phyloP scores from a whole-genome alignment of 2,113 vertebrate species.

The Hyperopisus bebe region DNA sequence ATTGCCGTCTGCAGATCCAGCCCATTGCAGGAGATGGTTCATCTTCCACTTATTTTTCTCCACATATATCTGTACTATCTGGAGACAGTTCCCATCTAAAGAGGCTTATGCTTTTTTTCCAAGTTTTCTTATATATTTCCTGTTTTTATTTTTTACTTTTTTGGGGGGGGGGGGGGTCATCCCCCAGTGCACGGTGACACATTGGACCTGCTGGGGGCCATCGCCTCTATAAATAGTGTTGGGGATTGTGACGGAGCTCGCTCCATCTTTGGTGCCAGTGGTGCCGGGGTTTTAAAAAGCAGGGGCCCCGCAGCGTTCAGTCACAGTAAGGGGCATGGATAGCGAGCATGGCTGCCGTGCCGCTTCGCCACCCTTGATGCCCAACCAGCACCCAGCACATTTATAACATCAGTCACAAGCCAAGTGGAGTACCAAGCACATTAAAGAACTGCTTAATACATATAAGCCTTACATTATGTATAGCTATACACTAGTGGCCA shows the following conservation, averaged over 20 bases:
- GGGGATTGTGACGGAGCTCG: neutral
- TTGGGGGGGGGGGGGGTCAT: neutral
- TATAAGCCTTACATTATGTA: neutral
- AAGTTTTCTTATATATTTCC: neutral
- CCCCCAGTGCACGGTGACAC: neutral
- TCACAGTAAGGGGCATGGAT: neutral
- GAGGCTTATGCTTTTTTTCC: neutral
- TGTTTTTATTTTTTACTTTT: neutral
- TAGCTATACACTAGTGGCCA: neutral
- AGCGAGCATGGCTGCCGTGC: neutral
- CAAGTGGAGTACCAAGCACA: neutral
- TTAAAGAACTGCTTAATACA: neutral
- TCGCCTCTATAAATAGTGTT: constrained; percentile 16
- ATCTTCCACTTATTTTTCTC: neutral
- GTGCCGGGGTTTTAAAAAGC: constrained; percentile 7
- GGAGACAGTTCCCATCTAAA: neutral
- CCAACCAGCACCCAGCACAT: neutral
- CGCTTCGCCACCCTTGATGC: neutral
- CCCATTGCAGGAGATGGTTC: neutral
- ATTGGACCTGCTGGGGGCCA: neutral
- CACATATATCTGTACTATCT: neutral
- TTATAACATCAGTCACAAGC: neutral
- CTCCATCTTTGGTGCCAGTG: constrained; percentile 11
- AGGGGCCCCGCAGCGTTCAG: neutral
- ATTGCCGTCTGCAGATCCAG: neutral